Evolutionary conservation across 2,797 vertebrate species (phyloP).

Genomic region (Carcharodon carcharias): DNA sequence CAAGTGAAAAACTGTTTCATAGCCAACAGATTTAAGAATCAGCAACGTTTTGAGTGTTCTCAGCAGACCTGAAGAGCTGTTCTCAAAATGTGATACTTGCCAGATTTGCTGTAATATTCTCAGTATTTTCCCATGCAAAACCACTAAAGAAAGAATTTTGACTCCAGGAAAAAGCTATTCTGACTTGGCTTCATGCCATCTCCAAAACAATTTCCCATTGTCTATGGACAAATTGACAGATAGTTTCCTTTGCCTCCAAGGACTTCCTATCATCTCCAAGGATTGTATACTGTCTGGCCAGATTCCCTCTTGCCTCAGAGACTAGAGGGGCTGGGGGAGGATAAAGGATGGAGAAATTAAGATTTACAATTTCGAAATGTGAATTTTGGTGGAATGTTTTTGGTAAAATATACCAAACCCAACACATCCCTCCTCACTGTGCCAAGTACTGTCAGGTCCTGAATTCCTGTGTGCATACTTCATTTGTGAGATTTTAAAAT

Average conservation of each 20-base stretch:
- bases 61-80: neutral
- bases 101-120: neutral
- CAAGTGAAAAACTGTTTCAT: neutral
- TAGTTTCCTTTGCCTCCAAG: neutral
- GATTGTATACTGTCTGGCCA: neutral
- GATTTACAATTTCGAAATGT: neutral
- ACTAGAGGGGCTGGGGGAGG: too few species aligned
- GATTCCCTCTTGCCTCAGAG: neutral
- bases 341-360: neutral
- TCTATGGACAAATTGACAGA: neutral
- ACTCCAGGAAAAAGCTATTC: neutral
- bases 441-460: neutral
- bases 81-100: neutral
- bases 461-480: neutral
- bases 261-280: neutral
- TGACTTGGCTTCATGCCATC: neutral
- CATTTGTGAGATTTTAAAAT: neutral
- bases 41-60: neutral
- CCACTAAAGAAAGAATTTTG: neutral
- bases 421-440: neutral
- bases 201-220: neutral
- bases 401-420: neutral
- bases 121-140: neutral
- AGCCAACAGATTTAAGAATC: neutral
- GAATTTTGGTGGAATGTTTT: neutral